A percentile compares a stretch with the other conserved stretches of the same genome.
Conservation (phyloP, 37 sponge, comb jelly and placozoan genomes). For the Hexactinellida sp. region DNA sequence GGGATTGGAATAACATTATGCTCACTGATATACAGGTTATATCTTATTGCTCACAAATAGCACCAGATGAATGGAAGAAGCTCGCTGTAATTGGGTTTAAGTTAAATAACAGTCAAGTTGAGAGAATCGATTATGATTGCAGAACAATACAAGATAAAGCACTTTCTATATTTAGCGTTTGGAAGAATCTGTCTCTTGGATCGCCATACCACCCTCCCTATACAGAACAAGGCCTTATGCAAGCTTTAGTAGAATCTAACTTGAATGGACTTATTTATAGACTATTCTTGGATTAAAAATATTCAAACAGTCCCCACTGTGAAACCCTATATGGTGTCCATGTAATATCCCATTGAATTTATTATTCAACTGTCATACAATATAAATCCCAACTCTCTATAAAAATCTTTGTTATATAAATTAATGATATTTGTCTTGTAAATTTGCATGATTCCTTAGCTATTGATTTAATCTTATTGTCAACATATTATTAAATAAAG, state of each 20-base stretch:
- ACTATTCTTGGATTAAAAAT: no score
- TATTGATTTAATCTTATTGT: no score
- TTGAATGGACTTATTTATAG: not conserved
- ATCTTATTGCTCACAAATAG: not conserved
- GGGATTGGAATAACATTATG: not conserved
- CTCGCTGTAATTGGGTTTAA: not conserved
- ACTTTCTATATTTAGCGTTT: not conserved
- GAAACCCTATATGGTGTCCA: no score
- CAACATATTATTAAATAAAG: no score
- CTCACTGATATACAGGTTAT: conserved; percentile 1
- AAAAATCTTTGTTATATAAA: no score
- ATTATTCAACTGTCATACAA: no score
- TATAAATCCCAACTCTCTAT: no score
- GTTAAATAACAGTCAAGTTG: not conserved
- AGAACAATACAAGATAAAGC: not conserved
- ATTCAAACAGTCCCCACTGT: no score
- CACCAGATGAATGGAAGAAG: not conserved
- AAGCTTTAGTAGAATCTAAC: not conserved
- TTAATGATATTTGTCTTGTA: no score
- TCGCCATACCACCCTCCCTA: not conserved
- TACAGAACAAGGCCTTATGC: not conserved
- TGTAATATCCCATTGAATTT: no score
- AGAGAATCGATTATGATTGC: not conserved
- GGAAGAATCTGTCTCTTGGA: not conserved
- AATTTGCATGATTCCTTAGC: no score